Evolutionary conservation across 2,797 vertebrate genomes (phyloP).

Genomic region (Myotis myotis): DNA sequence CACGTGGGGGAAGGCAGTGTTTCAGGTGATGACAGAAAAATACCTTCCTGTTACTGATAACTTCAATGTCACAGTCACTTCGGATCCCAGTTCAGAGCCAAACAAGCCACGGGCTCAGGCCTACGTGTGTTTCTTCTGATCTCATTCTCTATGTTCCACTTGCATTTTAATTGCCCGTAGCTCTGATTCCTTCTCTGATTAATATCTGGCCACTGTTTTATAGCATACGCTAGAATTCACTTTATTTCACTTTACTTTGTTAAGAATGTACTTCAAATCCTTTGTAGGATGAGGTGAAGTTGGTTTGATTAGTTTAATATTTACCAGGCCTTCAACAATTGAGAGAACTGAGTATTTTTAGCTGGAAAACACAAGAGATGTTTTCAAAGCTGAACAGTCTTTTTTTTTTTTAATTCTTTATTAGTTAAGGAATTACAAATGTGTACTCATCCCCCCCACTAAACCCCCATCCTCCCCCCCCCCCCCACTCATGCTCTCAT

Average conservation of each 20-base stretch:
- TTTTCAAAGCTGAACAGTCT: slow-evolving; percentile 24
- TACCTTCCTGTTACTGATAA: neutral
- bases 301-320: neutral
- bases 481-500: no score
- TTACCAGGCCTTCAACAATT: slow-evolving; percentile 3
- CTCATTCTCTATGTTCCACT: neutral
- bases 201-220: neutral
- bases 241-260: neutral
- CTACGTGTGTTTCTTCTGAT: neutral
- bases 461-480: no score
- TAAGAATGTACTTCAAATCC: neutral
- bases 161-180: neutral
- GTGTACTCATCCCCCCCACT: no score
- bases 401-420: no score
- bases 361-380: slow-evolving; percentile 1
- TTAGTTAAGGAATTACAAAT: no score
- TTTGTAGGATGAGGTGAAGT: neutral
- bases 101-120: neutral
- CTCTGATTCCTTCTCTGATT: neutral
- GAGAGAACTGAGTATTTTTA: neutral
- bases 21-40: slow-evolving; percentile 33
- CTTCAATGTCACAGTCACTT: neutral
- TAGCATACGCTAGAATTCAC: neutral
- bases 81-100: neutral
- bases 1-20: no score